These are phyloP conservation scores for Meghimatium bilineatum DNA, from an alignment of 2,888 invertebrate genomes.

Conservation along the genomic window DNA sequence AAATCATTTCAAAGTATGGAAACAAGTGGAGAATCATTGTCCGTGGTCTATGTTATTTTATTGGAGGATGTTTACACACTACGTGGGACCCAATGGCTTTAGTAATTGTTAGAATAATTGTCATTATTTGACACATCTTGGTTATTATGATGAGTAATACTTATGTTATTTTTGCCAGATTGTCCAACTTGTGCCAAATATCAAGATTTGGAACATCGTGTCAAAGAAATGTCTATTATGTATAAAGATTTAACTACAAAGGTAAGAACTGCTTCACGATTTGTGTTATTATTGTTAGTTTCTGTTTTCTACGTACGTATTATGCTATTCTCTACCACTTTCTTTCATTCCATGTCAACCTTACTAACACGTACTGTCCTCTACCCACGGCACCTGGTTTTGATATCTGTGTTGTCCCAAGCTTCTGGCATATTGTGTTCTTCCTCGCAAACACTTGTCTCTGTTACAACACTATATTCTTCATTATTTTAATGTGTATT, in stretches of 20 bases:
- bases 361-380: too few relatives aligned
- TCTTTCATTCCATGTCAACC: background rate
- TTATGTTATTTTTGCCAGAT: slow-evolving; percentile 77
- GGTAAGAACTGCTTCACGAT: slow-evolving; percentile 80
- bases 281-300: background rate
- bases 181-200: slow-evolving; percentile 95
- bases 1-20: too few relatives aligned
- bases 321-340: background rate
- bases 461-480: too few relatives aligned
- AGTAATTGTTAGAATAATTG: too few relatives aligned
- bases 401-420: too few relatives aligned
- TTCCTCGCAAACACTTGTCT: too few relatives aligned
- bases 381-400: too few relatives aligned
- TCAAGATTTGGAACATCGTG: slow-evolving; percentile 88
- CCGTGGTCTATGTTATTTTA: too few relatives aligned
- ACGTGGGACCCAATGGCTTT: background rate
- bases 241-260: slow-evolving; percentile 88
- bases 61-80: too few relatives aligned
- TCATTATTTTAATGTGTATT: too few relatives aligned
- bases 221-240: slow-evolving; percentile 87
- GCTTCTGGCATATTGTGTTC: too few relatives aligned
- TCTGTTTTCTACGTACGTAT: background rate
- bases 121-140: background rate
- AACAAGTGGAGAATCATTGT: too few relatives aligned
- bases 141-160: background rate